Evolutionary conservation across 1,140 invertebrate genomes (phyloP), one percentile per base, ranked within the genome.

Genomic region (Samia ricini): DNA sequence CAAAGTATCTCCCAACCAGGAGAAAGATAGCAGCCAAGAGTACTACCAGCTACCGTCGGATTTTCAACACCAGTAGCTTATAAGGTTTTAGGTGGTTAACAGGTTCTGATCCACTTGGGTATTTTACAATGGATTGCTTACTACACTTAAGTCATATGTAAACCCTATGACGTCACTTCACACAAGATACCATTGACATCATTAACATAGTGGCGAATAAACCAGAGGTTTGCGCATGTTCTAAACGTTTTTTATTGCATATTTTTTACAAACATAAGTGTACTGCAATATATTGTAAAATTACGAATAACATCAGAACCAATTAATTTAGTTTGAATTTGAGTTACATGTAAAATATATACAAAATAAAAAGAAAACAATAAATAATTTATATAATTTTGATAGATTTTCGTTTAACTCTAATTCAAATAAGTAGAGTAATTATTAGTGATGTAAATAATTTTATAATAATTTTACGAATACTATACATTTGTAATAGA

Each of bases 51-150:
- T 52, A 33, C 79, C 82, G 74, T 80, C 83, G 82, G 80, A 88
- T 66, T 87, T 75, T 73, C 81, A 88, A 62, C 85, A 85, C 74
- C 74, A 89, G 79, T 85, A 84, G 69, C 83, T n/a, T 60, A 59
- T 70, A 70, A 72, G 70, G 70, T 73, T 73, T 75, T 75, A 71
- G 72, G 66, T 66, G 63, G n/a, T 42, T 60, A 56, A 26, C 24
- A 8, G 54, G 56, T 66, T 64, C 42, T 66, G 54, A 18, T 29
- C 15, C n/a, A 12, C 4, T 12, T 15, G 4, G 33, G 15, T 42
- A 7, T 42, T 42, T 42, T 42, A 42, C 4, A 42, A 42, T 15
- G n/a, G 3, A 29, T 29, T 29, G 2, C 10, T 29, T n/a, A n/a
- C n/a, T n/a, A n/a, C n/a, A n/a, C n/a, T n/a, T n/a, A n/a, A n/a